Conservation (phyloP, 1,140 invertebrate genomes). For the Leguminivora glycinivorella region DNA sequence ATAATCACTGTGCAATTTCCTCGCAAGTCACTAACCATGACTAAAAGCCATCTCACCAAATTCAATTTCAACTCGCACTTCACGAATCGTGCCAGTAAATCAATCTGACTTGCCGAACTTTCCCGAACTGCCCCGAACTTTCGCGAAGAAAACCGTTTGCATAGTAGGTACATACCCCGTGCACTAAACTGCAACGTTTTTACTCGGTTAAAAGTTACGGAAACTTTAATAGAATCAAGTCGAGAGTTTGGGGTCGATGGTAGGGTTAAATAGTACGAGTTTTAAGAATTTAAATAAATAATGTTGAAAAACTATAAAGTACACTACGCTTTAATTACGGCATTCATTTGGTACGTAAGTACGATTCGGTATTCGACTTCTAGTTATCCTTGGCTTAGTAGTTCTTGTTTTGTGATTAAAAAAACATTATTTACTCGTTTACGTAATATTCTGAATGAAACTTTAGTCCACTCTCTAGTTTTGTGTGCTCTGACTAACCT, state of each 20-base stretch:
- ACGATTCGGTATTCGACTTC: no score
- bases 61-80: background rate
- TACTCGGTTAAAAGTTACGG: background rate
- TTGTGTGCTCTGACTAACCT: no score
- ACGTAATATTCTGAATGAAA: no score
- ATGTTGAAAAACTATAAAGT: background rate
- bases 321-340: no score
- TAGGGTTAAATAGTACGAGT: background rate
- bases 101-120: background rate
- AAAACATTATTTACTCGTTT: no score
- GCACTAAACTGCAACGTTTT: constrained; percentile 7
- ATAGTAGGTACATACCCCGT: no score
- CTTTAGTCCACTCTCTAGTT: no score
- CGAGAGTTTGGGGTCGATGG: background rate
- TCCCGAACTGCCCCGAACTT: constrained; percentile 6
- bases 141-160: background rate
- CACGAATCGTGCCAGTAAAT: background rate
- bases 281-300: background rate
- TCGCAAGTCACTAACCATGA: background rate
- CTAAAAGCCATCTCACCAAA: background rate
- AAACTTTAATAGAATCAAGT: constrained; percentile 5
- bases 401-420: no score
- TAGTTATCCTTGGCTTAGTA: no score
- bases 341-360: no score
- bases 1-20: background rate